phyloP scores from a whole-genome alignment of 1,140 invertebrate genomes.

The Galleria mellonella region DNA sequence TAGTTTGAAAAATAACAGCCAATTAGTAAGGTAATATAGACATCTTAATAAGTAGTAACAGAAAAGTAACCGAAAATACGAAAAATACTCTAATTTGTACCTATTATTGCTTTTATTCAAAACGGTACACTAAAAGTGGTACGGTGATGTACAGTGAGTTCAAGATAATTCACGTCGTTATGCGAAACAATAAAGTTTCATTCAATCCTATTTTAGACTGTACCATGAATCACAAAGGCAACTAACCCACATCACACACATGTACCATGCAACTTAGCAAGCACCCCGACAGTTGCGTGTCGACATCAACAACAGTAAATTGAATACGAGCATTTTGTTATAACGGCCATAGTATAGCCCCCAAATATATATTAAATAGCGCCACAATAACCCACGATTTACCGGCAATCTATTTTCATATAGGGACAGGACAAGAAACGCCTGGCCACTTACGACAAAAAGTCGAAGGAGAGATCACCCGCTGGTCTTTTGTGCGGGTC shows the following conservation, averaged over 20 bases:
- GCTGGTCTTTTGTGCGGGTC: conserved; percentile 54
- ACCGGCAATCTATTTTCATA: conserved; percentile 70
- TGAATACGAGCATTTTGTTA: conserved; percentile 56
- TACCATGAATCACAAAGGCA: conserved; percentile 34
- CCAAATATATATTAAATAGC: conserved; percentile 56
- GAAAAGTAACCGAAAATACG: no score
- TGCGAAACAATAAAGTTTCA: conserved; percentile 11
- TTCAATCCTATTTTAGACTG: conserved; percentile 8
- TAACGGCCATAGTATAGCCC: conserved; percentile 43
- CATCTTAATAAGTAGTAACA: no score
- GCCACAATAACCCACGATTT: conserved; percentile 64
- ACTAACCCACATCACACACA: conserved; percentile 44
- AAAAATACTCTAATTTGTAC: no score
- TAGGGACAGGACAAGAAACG: conserved; percentile 50
- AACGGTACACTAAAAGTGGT: background rate
- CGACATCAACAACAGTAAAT: conserved; percentile 49
- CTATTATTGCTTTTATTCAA: background rate
- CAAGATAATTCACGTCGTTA: conserved; percentile 2
- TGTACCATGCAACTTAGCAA: conserved; percentile 33
- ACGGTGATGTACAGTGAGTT: conserved; percentile 3
- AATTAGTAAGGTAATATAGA: no score
- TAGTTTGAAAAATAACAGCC: no score
- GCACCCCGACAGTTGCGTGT: conserved; percentile 52
- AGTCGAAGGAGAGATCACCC: conserved; percentile 59
- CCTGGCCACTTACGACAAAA: conserved; percentile 65